These are phyloP conservation scores for Cyphomyrmex costatus DNA, from an alignment of 1,140 invertebrate species.

Conservation along the genomic window DNA sequence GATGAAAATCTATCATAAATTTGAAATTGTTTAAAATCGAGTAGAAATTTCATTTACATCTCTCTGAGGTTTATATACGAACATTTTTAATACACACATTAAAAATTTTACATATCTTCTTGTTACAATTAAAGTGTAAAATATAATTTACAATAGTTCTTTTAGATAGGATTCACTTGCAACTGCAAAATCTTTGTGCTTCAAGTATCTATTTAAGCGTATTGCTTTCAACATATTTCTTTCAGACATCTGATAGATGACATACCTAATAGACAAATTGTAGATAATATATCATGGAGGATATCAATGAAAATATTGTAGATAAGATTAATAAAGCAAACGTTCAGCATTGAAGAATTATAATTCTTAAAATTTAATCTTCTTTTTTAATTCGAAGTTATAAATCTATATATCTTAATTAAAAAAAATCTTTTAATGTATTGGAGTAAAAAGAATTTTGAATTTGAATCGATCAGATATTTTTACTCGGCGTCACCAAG, in stretches of 20 bases:
- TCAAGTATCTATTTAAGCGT: background rate
- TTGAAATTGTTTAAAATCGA: background rate
- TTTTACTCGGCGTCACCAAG: constrained; percentile 64
- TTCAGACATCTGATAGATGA: background rate
- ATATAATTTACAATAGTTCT: background rate
- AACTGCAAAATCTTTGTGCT: background rate
- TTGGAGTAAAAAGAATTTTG: background rate
- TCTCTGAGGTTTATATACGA: too few species aligned
- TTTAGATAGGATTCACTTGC: background rate
- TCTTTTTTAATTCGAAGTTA: background rate
- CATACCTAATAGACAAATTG: background rate
- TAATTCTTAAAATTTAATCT: background rate
- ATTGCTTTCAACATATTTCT: background rate
- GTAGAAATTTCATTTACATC: too few species aligned
- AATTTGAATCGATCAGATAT: background rate
- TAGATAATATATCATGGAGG: background rate
- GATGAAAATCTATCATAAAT: background rate
- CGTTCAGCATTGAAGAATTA: background rate
- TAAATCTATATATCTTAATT: background rate
- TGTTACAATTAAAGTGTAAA: background rate
- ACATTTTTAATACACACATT: too few species aligned
- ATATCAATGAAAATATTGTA: background rate
- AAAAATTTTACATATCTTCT: background rate
- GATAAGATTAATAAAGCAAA: background rate
- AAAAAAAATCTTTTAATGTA: background rate